Percentiles rank a stretch among this genome's conserved stretches.
phyloP scores from a whole-genome alignment of 2,888 invertebrate genomes.

The Cantharis lateralis region DNA sequence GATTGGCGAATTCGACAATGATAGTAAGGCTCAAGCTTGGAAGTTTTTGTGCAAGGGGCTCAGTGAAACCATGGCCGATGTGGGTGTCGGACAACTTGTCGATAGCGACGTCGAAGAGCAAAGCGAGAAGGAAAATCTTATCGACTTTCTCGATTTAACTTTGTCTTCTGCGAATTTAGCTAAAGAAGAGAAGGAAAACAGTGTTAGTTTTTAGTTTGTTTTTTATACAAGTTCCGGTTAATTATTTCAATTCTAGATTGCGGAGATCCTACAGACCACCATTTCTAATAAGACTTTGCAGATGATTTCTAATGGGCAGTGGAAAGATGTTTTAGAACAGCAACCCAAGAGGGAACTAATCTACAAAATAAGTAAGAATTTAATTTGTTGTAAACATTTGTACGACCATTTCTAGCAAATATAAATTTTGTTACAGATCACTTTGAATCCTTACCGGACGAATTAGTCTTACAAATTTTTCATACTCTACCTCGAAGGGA shows the following conservation, averaged over 20 bases:
- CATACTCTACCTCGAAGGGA: slow-evolving; percentile 80
- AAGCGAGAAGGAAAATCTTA: slow-evolving; percentile 32
- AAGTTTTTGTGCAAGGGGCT: slow-evolving; percentile 49
- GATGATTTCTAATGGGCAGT: slow-evolving; percentile 45
- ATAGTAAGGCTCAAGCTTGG: slow-evolving; percentile 40
- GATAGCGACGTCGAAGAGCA: slow-evolving; percentile 44
- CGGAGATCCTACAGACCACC: slow-evolving; percentile 45
- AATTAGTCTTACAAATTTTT: slow-evolving; percentile 82
- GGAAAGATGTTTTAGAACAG: slow-evolving; percentile 41
- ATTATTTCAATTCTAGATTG: slow-evolving; percentile 39
- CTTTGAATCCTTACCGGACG: slow-evolving; percentile 80
- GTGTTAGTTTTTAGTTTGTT: background rate
- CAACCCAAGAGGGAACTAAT: slow-evolving; percentile 36
- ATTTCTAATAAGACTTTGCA: slow-evolving; percentile 48
- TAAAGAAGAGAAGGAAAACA: slow-evolving; percentile 9
- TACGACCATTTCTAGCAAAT: too few relatives aligned
- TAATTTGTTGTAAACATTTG: too few relatives aligned
- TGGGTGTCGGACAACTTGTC: slow-evolving; percentile 64
- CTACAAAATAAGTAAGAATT: slow-evolving; percentile 42
- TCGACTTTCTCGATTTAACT: slow-evolving; percentile 42
- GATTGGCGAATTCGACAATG: background rate
- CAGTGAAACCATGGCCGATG: slow-evolving; percentile 61
- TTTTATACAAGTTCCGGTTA: background rate
- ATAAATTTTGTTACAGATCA: slow-evolving; percentile 59
- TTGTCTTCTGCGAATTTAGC: slow-evolving; percentile 28